Evolutionary conservation across 2,113 vertebrate species (phyloP).

Genomic region (Fulica atra): DNA sequence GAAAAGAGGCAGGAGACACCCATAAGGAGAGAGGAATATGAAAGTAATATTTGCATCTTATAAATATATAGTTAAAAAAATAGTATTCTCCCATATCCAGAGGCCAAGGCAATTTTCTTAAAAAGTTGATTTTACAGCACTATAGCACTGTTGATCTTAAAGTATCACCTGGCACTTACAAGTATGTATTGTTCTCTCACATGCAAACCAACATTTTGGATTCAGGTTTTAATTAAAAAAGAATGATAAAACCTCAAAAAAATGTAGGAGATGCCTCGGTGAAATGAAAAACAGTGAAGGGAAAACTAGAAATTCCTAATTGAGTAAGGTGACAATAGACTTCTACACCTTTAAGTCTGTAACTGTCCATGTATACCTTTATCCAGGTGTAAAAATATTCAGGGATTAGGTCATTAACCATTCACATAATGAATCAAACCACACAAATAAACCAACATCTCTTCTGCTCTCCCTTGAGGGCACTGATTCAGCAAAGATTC

Average conservation of each 20-base stretch:
- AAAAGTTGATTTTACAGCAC: neutral
- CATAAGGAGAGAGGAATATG: neutral
- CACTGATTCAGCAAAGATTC: neutral
- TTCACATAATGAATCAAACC: neutral
- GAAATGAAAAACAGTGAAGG: neutral
- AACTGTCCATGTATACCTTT: neutral
- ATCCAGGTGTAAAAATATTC: neutral
- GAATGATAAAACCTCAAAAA: neutral
- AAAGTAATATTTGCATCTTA: neutral
- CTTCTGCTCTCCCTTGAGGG: neutral
- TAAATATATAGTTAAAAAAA: neutral
- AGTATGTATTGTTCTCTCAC: neutral
- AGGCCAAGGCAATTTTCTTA: neutral
- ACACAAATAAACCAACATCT: neutral
- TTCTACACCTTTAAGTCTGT: neutral
- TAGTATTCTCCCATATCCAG: neutral
- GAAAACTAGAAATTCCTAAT: neutral
- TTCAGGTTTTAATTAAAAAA: neutral
- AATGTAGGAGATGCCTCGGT: neutral
- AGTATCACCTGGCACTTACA: neutral
- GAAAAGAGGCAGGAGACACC: neutral
- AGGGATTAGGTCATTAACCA: neutral
- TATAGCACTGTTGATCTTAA: neutral
- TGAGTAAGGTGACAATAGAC: neutral
- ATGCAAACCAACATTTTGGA: neutral